phyloP scores from a whole-genome alignment of 2,797 vertebrate species.

The Odontamblyopus rebecca region DNA sequence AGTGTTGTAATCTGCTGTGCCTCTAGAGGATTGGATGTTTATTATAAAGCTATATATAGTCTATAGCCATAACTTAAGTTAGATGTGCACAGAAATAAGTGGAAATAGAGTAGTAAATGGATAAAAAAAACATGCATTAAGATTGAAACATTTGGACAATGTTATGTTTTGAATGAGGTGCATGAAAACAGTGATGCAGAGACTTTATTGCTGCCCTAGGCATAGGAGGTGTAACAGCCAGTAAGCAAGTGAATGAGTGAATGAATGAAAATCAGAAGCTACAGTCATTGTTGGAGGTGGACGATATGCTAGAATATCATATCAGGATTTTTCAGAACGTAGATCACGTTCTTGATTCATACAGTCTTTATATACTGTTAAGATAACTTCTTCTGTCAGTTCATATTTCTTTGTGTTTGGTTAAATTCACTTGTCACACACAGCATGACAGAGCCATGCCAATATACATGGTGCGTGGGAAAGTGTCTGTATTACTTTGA shows the following conservation, averaged over 20 bases:
- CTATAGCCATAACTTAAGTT: neutral
- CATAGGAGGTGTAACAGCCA: too few relatives aligned
- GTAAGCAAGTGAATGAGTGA: too few relatives aligned
- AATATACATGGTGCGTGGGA: too few relatives aligned
- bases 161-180: neutral
- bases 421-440: neutral
- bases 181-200: neutral
- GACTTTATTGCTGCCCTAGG: too few relatives aligned
- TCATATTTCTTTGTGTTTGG: too few relatives aligned
- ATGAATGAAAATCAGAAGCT: too few relatives aligned
- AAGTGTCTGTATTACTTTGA: too few relatives aligned
- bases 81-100: neutral
- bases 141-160: neutral
- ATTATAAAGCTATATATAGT: neutral
- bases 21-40: constrained; percentile 12
- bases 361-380: too few relatives aligned
- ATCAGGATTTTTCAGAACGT: too few relatives aligned
- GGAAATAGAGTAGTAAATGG: neutral
- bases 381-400: neutral
- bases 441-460: neutral
- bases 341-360: too few relatives aligned
- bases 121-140: neutral
- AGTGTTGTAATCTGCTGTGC: constrained; percentile 19
- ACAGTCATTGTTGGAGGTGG: too few relatives aligned
- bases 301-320: too few relatives aligned